Percentiles rank a stretch among this genome's conserved stretches.
phyloP scores from a whole-genome alignment of 2,113 vertebrate species.

The Dasyurus viverrinus region DNA sequence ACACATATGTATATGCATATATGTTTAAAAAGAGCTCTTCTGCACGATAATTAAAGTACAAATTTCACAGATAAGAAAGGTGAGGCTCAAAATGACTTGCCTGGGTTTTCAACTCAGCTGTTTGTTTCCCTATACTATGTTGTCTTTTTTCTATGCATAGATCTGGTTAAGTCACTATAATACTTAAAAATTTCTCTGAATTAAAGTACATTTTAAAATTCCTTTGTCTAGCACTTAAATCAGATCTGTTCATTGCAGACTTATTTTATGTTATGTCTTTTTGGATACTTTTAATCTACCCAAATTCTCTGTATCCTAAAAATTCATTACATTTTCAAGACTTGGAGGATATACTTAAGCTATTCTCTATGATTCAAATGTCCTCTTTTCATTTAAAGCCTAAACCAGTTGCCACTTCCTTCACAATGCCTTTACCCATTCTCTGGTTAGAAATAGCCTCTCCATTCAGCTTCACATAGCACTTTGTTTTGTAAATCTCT shows the following conservation, averaged over 20 bases:
- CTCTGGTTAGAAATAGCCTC: neutral
- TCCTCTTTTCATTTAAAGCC: neutral
- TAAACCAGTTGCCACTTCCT: neutral
- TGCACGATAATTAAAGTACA: neutral
- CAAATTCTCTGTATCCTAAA: neutral
- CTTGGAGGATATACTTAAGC: neutral
- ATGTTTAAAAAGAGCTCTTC: neutral
- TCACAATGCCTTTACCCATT: neutral
- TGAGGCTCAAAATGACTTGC: neutral
- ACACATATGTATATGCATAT: no score
- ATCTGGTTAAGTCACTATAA: neutral
- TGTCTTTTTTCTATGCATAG: neutral
- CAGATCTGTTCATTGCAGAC: neutral
- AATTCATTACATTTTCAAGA: neutral
- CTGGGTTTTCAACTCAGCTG: neutral
- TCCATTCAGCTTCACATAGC: neutral
- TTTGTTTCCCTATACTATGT: neutral
- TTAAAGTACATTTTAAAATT: neutral
- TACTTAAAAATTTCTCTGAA: neutral
- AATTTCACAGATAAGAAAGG: neutral
- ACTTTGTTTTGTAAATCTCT: neutral
- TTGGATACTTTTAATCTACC: neutral
- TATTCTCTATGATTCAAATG: neutral
- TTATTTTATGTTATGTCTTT: neutral
- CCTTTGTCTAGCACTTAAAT: neutral